phyloP scores from a whole-genome alignment of 2,113 vertebrate genomes.

The Podarcis cretensis region DNA sequence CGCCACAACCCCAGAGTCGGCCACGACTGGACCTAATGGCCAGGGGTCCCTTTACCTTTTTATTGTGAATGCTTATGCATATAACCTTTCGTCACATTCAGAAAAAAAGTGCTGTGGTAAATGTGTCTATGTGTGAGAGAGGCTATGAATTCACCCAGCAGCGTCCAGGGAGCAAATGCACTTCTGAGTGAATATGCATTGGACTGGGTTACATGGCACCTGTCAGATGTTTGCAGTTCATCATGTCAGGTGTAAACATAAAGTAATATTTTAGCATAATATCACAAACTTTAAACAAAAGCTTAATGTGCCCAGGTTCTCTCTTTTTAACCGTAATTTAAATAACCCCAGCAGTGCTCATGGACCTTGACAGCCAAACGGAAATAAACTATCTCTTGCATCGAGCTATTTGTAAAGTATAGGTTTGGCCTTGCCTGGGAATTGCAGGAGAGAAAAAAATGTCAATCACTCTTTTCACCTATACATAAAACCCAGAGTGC shows the following conservation, averaged over 20 bases:
- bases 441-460: not conserved
- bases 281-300: constrained; percentile 25
- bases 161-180: not conserved
- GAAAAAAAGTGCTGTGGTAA: not conserved
- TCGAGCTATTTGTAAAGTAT: not conserved
- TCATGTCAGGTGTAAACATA: not conserved
- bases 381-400: constrained; percentile 8
- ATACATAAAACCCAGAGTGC: not conserved
- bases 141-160: not conserved
- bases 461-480: not conserved
- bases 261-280: not conserved
- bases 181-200: not conserved
- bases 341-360: not conserved
- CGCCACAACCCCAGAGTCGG: too few relatives aligned
- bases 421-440: not conserved
- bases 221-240: not conserved
- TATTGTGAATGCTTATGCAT: too few relatives aligned
- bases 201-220: not conserved
- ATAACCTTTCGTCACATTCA: not conserved
- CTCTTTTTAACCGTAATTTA: not conserved
- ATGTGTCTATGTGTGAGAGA: not conserved
- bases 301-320: not conserved
- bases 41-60: too few relatives aligned
- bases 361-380: not conserved
- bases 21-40: too few relatives aligned